Evolutionary conservation across 2,797 vertebrate species (phyloP).

Genomic region (Chelmon rostratus): DNA sequence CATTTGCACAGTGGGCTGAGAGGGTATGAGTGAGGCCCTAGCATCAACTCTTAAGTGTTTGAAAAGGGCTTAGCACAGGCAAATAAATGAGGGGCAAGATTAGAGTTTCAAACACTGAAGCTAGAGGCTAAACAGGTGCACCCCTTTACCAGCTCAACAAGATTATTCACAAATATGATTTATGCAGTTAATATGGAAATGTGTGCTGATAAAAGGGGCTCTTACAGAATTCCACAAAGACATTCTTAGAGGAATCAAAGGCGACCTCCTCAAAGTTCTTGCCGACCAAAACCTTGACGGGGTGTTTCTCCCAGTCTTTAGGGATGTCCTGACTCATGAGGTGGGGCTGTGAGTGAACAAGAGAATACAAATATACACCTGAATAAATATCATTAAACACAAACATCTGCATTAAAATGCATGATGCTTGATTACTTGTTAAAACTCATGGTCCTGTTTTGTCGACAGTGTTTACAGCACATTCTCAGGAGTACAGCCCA

Average conservation of each 20-base stretch:
- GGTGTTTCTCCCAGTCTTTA: slow-evolving; percentile 95
- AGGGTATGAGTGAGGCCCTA: not conserved
- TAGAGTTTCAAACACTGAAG: slow-evolving; percentile 46
- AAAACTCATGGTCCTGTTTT: not conserved
- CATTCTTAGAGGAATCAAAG: slow-evolving; percentile 92
- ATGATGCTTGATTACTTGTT: not conserved
- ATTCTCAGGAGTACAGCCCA: not conserved
- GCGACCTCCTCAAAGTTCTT: slow-evolving; percentile 97
- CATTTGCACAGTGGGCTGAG: slow-evolving; percentile 14
- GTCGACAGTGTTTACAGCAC: not conserved
- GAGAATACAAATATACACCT: not conserved
- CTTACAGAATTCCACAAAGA: slow-evolving; percentile 99
- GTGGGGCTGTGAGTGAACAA: slow-evolving; percentile 87
- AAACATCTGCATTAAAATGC: not conserved
- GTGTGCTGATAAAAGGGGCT: not conserved
- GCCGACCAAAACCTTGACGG: slow-evolving; percentile 94
- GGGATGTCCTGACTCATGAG: slow-evolving; percentile 98
- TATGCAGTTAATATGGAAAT: not conserved
- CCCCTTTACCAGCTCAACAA: not conserved
- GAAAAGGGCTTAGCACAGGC: slow-evolving; percentile 16
- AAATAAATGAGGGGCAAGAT: slow-evolving; percentile 15
- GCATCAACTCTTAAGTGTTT: slow-evolving; percentile 37
- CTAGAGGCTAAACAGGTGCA: slow-evolving; percentile 1
- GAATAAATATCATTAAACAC: not conserved
- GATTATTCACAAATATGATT: not conserved